Base-by-base conservation (phyloP, 2,888 invertebrate species). In the Automeris io region DNA sequence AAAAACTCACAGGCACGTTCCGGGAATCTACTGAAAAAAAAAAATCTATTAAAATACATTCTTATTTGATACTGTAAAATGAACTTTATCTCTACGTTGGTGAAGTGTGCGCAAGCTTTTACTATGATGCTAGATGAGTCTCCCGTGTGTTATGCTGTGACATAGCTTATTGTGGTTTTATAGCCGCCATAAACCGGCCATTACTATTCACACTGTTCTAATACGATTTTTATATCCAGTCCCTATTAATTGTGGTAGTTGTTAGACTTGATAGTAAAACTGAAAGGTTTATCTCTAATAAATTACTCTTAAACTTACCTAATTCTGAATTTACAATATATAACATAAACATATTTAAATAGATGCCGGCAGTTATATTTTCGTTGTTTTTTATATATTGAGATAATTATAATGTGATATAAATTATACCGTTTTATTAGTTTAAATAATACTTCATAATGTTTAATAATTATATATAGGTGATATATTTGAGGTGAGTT, bases 171-270 rank as follows among this genome's bases (percentile, higher is more conserved):
- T 67, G 66, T 68, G 61, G 56, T 61, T 81, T 79, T 76, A 80
- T 72, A 53, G 61, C 47, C 42, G 40, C 61, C 54, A 71, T 80
- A 79, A 79, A 77, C 60, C 49, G 59, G 55, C 64, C 59, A 70
- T 76, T 73, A 73, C 70, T 60, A 76, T 80, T 76, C 74, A 76
- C 72, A 70, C 67, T 61, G 63, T 67, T 72, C 66, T 75, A 70
- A 75, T 74, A 70, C 70, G 67, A 70, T 70, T 78, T 74, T 75
- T 78, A 76, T 73, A 61, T 59, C 59, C 62, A 54, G 43, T 63
- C 56, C 65, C 61, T 75, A 71, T 74, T 76, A 78, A 76, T 77
- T 72, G 66, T 67, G 60, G 66, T 69, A 70, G 71, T 73, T 69
- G 70, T 69, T 62, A 49, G 65, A 66, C 65, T 51, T 56, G 63